Evolutionary conservation across 2,797 vertebrate genomes (phyloP).

Genomic region (Scomberomorus guttatus): DNA sequence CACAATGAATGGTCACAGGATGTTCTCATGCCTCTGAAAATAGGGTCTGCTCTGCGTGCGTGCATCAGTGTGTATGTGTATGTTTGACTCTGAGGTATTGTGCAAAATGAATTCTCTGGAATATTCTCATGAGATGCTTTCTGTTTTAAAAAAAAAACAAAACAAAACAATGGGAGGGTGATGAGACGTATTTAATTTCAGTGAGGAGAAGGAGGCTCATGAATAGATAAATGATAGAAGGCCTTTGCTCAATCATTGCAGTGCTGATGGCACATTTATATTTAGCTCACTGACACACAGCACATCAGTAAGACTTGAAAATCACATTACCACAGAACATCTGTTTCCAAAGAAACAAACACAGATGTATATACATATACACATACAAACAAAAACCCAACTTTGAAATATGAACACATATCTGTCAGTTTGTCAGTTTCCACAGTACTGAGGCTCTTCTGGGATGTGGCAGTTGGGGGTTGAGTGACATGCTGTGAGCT

Average conservation of each 20-base stretch:
- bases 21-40: conserved; percentile 51
- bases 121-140: conserved; percentile 16
- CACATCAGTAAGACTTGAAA: conserved; percentile 29
- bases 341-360: neutral
- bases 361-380: neutral
- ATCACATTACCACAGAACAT: conserved; percentile 30
- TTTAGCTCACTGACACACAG: conserved; percentile 61
- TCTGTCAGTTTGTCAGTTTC: conserved; percentile 9
- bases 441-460: conserved; percentile 16
- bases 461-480: neutral
- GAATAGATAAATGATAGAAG: conserved; percentile 41
- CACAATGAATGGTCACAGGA: conserved; percentile 28
- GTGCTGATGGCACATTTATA: conserved; percentile 60
- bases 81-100: conserved; percentile 7
- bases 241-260: conserved; percentile 48
- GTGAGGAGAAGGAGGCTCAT: conserved; percentile 36
- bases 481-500: conserved; percentile 51
- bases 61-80: conserved; percentile 11
- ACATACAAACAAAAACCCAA: neutral
- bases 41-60: conserved; percentile 15
- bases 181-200: conserved; percentile 32
- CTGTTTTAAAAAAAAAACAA: neutral
- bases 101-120: neutral
- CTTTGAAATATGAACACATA: neutral
- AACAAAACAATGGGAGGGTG: neutral